Evolutionary conservation across 1,140 invertebrate species (phyloP).

Genomic region (Diprion similis): DNA sequence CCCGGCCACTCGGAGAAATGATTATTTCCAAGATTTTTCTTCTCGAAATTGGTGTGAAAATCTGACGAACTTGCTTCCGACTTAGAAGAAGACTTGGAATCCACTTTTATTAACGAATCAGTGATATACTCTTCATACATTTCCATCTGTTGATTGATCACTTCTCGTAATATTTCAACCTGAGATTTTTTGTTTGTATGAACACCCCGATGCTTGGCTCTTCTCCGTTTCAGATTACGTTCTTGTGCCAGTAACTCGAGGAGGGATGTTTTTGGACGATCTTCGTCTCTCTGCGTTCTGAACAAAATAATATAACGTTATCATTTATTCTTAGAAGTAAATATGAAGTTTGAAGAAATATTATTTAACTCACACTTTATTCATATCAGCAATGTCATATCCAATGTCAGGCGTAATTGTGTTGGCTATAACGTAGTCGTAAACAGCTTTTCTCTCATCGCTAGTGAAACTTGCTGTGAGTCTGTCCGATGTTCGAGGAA

Average conservation of each 20-base stretch:
- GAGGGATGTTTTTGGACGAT: constrained; percentile 38
- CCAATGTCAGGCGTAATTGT: constrained; percentile 53
- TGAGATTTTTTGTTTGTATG: constrained; percentile 71
- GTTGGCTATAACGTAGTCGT: constrained; percentile 59
- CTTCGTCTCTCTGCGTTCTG: constrained; percentile 28
- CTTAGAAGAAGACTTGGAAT: neutral
- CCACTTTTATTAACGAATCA: constrained; percentile 14
- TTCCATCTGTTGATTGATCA: constrained; percentile 70
- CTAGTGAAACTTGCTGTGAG: constrained; percentile 60
- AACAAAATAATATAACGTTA: neutral
- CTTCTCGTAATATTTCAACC: constrained; percentile 67
- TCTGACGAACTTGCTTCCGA: neutral
- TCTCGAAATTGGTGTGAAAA: neutral
- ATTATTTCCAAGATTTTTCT: neutral
- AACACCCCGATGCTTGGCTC: constrained; percentile 68
- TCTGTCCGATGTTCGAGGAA: constrained; percentile 64
- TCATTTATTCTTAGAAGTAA: constrained; percentile 9
- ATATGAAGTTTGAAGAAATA: constrained; percentile 20
- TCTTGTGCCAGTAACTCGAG: constrained; percentile 65
- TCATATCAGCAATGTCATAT: constrained; percentile 49
- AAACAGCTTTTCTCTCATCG: constrained; percentile 61
- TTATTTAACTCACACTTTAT: constrained; percentile 46
- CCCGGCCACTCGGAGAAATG: no score
- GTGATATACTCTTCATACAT: constrained; percentile 46
- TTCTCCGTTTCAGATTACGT: constrained; percentile 69